phyloP scores from a whole-genome alignment of 2,888 invertebrate genomes.

The Drosophila anceps region DNA sequence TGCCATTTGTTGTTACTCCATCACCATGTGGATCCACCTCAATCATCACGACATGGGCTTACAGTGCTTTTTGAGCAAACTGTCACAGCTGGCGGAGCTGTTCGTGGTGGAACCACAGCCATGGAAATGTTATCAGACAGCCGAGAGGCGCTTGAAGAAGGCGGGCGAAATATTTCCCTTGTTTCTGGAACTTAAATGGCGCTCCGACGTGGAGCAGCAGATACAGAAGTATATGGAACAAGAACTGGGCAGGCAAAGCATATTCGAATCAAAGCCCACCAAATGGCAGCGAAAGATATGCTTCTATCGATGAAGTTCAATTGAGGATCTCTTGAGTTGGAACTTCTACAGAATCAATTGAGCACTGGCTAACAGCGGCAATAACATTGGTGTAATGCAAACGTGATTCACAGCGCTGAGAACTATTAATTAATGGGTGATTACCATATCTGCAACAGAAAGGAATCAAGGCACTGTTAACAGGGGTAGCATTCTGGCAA shows the following conservation, averaged over 20 bases:
- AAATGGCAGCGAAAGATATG: constrained; percentile 90
- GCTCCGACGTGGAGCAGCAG: constrained; percentile 87
- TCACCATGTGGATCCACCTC: constrained; percentile 96
- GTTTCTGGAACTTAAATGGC: constrained; percentile 87
- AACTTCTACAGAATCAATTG: too few relatives aligned
- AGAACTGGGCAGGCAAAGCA: constrained; percentile 86
- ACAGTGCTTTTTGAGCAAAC: constrained; percentile 87
- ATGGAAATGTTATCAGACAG: constrained; percentile 93
- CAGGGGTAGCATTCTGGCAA: background rate
- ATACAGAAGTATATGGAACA: constrained; percentile 87
- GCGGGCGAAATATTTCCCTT: constrained; percentile 87
- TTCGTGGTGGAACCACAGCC: constrained; percentile 93
- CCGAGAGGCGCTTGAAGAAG: constrained; percentile 90
- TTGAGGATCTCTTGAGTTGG: background rate
- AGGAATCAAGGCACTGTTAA: background rate
- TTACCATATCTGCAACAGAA: background rate
- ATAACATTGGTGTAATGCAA: background rate
- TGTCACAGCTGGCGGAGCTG: constrained; percentile 86
- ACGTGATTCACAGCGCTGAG: background rate
- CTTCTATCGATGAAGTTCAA: constrained; percentile 86
- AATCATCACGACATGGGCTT: constrained; percentile 93
- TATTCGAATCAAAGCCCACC: constrained; percentile 87
- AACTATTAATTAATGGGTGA: background rate
- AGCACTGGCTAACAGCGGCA: background rate
- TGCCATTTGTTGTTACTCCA: constrained; percentile 91